These are phyloP conservation scores for Xiphydria camelus DNA, from an alignment of 2,888 invertebrate genomes.

Conservation along the genomic window DNA sequence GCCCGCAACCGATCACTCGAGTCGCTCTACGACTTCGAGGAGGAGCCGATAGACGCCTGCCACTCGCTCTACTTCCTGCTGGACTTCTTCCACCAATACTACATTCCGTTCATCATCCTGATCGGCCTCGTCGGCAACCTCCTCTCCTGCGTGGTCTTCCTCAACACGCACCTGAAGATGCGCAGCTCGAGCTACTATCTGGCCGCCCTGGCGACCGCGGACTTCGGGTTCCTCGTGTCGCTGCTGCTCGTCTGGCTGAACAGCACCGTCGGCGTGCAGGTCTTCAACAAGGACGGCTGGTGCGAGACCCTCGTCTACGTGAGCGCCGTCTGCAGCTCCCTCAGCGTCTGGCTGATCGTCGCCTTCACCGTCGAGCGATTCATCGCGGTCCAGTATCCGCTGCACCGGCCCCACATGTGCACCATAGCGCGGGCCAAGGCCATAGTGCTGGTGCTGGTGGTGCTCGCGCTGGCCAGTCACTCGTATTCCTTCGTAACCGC, in stretches of 20 bases:
- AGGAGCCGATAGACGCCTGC: constrained; percentile 34
- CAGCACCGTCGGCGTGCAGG: constrained; percentile 57
- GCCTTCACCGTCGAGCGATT: constrained; percentile 72
- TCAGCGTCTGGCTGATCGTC: constrained; percentile 72
- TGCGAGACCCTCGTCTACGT: constrained; percentile 63
- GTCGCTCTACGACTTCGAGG: constrained; percentile 23
- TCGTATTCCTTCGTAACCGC: constrained; percentile 59
- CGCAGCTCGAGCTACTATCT: constrained; percentile 68
- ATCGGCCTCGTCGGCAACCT: constrained; percentile 66
- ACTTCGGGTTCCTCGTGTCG: constrained; percentile 64
- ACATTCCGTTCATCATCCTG: constrained; percentile 64
- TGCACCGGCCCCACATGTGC: constrained; percentile 65
- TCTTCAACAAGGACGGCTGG: constrained; percentile 63
- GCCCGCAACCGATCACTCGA: constrained; percentile 27
- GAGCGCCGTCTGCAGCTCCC: constrained; percentile 64
- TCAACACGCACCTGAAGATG: constrained; percentile 64
- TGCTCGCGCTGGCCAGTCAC: constrained; percentile 56
- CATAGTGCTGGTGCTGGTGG: constrained; percentile 58
- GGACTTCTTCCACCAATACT: constrained; percentile 61
- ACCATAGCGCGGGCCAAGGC: constrained; percentile 65
- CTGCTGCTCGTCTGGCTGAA: constrained; percentile 62
- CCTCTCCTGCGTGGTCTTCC: constrained; percentile 64
- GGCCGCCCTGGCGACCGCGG: constrained; percentile 65
- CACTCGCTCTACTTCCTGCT: constrained; percentile 49
- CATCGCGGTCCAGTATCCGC: constrained; percentile 68